Percentiles rank a stretch among this genome's conserved stretches.
phyloP scores from a whole-genome alignment of 1,140 invertebrate species.

The Zaprionus kolodkinae region DNA sequence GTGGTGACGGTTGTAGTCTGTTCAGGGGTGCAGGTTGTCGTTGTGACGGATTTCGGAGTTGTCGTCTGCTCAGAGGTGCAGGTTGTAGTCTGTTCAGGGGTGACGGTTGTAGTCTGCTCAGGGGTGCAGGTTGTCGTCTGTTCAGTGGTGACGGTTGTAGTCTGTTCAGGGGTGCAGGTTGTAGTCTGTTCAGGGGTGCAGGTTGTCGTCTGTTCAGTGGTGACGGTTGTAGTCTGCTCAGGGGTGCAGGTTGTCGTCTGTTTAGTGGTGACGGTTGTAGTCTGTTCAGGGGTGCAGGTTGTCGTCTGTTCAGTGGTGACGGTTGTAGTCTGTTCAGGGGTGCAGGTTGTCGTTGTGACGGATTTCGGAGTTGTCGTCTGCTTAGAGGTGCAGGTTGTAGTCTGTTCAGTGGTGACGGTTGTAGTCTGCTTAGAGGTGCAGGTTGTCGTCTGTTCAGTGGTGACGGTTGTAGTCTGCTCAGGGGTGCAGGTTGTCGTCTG shows the following conservation, averaged over 20 bases:
- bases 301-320: too few relatives aligned
- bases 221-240: too few relatives aligned
- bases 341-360: neutral
- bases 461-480: too few relatives aligned
- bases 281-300: neutral
- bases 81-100: neutral
- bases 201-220: too few relatives aligned
- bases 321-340: constrained; percentile 24
- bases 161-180: too few relatives aligned
- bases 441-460: constrained; percentile 1
- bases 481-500: neutral
- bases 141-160: neutral
- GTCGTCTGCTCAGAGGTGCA: neutral
- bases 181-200: neutral
- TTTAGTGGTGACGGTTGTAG: neutral
- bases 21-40: too few relatives aligned
- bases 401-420: constrained; percentile 20
- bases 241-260: too few relatives aligned
- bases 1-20: constrained; percentile 24
- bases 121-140: constrained; percentile 36
- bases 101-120: neutral
- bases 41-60: too few relatives aligned
- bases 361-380: neutral
- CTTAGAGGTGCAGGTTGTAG: neutral
- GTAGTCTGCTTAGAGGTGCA: too few relatives aligned